Evolutionary conservation across 1,140 invertebrate genomes (phyloP).

Genomic region (Rhyacophila brunnea): DNA sequence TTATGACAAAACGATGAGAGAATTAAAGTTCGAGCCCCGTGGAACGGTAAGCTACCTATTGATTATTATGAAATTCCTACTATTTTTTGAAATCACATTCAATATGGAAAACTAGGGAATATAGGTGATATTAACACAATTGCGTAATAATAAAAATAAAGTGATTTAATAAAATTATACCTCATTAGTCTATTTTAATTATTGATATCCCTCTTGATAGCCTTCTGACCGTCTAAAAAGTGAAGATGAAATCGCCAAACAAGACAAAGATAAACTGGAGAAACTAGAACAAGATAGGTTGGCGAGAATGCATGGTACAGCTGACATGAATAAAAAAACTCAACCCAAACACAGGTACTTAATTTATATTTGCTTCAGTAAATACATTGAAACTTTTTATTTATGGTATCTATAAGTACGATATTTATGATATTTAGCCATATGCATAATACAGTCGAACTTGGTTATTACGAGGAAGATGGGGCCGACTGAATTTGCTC

Average conservation of each 20-base stretch:
- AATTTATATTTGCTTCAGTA: constrained; percentile 3
- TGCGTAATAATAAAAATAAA: too few species aligned
- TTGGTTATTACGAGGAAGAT: too few species aligned
- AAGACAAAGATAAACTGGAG: constrained; percentile 77
- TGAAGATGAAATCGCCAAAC: constrained; percentile 77
- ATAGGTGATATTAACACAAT: too few species aligned
- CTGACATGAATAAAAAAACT: constrained; percentile 40
- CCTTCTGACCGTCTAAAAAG: constrained; percentile 79
- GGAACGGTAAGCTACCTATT: constrained; percentile 58
- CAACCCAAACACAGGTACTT: constrained; percentile 33
- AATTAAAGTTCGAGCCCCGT: constrained; percentile 80
- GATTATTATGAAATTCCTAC: constrained; percentile 12
- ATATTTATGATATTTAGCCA: too few species aligned
- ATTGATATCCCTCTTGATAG: constrained; percentile 35
- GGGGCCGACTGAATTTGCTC: too few species aligned
- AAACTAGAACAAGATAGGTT: constrained; percentile 75
- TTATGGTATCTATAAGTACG: too few species aligned
- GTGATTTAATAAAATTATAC: too few species aligned
- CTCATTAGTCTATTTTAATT: too few species aligned
- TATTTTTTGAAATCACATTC: too few species aligned
- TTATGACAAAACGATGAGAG: constrained; percentile 79
- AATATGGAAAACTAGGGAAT: too few species aligned
- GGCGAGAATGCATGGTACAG: constrained; percentile 71
- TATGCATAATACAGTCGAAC: too few species aligned
- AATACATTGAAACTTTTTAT: too few species aligned